Percentiles rank a stretch among this genome's conserved stretches.
These are phyloP conservation scores for Danionella cerebrum DNA, from an alignment of 2,113 vertebrate species.

Conservation along the genomic window DNA sequence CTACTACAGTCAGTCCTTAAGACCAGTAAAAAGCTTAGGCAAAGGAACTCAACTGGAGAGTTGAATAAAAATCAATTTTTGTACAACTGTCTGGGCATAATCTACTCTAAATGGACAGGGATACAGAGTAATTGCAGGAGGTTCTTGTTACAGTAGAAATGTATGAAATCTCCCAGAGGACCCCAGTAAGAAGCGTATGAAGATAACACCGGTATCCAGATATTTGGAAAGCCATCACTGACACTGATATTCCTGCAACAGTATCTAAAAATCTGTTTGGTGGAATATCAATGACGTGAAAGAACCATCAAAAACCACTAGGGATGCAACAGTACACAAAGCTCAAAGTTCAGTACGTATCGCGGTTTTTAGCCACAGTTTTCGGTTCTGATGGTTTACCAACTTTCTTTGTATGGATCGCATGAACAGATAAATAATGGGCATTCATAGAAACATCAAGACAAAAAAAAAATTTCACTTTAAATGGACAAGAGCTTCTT, in stretches of 20 bases:
- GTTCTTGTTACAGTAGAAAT: neutral
- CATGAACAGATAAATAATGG: no score
- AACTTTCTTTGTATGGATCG: no score
- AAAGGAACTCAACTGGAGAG: neutral
- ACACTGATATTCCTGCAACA: neutral
- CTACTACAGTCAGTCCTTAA: neutral
- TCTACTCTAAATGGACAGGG: neutral
- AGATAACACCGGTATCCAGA: neutral
- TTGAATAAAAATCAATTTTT: neutral
- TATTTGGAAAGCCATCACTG: neutral
- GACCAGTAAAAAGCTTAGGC: neutral
- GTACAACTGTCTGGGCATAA: neutral
- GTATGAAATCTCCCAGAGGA: neutral
- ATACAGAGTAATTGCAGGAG: neutral
- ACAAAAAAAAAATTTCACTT: no score
- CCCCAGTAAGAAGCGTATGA: neutral
- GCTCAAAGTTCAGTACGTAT: no score
- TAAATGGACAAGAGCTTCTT: no score
- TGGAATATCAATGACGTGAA: no score
- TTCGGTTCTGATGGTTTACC: no score
- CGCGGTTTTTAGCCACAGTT: no score
- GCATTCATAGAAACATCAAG: no score
- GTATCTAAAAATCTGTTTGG: no score
- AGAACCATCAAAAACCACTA: no score
- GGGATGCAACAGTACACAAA: no score